phyloP scores from a whole-genome alignment of 2,797 vertebrate species.

The Tragopan temminckii region DNA sequence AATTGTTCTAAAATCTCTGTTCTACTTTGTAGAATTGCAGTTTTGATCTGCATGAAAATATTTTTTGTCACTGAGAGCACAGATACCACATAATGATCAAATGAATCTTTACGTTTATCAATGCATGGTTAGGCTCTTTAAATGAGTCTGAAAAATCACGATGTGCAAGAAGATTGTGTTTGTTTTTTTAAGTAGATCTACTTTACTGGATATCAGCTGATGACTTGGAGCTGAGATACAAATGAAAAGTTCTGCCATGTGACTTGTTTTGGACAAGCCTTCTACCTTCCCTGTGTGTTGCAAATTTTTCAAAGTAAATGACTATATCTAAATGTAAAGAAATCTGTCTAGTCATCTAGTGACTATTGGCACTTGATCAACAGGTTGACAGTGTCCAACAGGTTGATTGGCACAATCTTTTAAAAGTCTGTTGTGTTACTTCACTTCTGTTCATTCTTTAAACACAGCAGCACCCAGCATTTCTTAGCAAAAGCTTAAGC shows the following conservation, averaged over 20 bases:
- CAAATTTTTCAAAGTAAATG: neutral
- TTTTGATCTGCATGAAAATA: neutral
- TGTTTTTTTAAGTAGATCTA: neutral
- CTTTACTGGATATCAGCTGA: neutral
- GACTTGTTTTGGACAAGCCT: neutral
- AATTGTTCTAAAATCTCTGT: neutral
- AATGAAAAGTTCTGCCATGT: neutral
- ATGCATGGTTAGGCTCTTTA: too few relatives aligned
- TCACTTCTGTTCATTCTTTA: neutral
- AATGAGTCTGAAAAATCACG: neutral
- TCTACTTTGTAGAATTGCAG: neutral
- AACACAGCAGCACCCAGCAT: rapidly evolving
- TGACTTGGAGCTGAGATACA: neutral
- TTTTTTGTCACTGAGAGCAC: neutral
- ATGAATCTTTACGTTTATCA: neutral
- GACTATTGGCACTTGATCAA: too few relatives aligned
- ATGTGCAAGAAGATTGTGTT: neutral
- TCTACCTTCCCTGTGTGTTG: neutral
- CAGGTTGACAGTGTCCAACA: neutral
- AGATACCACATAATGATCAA: neutral
- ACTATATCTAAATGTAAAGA: neutral
- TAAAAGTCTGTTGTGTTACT: neutral
- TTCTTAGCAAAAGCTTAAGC: neutral
- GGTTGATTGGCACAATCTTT: neutral
- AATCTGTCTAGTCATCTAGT: neutral